Base-by-base conservation (phyloP, 2,797 vertebrate species). In the Typhlichthys subterraneus region DNA sequence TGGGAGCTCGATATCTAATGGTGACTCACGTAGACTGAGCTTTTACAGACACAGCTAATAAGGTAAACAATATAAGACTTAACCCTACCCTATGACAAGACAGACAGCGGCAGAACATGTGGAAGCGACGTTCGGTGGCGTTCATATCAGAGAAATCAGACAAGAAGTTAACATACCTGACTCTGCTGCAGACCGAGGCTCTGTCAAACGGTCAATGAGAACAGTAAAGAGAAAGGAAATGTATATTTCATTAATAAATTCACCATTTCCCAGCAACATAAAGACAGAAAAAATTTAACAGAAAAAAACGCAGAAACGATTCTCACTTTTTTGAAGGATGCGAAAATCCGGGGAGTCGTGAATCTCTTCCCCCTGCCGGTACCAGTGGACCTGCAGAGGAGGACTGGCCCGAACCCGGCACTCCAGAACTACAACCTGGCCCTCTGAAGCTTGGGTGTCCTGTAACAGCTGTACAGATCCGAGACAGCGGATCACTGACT, bases 261-360 rank as follows among this genome's bases (percentile, higher is more conserved):
- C 0, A 38, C 8, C 6, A 38, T 9, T 9, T 38, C 33, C 33
- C 33, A 38, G 33, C 8, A 38, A 38, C 4, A 7, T 9, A 2
- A 38, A 7, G 0, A 38, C 33, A 9, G 33, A 38, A 38, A 3
- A 1, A 38, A 38, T 38, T 0, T 38, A 38, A 38, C 33, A 38
- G 33, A 38, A 38, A 38, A 38, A 6, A 23, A 23, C 23, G 3
- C 23, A 23, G 4, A 38, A 38, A 38, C 33, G 8, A 8, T 38
- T 45, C 94, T 92, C 91, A 99, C 97, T 99, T 94, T 99, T 99
- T 78, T 98, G 95, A n/a, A 99, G 94, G 81, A 99, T 92, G 47
- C 96, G 92, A 83, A 99, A 99, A 83, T 99, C 97, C 0, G 97
- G 97, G 1, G 97, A 98, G 87, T 99, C 97, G 69, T 95, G 90